Evolutionary conservation across 2,113 vertebrate species (phyloP), one percentile per base, ranked within the genome.

Genomic region (Myrmecophaga tridactyla): DNA sequence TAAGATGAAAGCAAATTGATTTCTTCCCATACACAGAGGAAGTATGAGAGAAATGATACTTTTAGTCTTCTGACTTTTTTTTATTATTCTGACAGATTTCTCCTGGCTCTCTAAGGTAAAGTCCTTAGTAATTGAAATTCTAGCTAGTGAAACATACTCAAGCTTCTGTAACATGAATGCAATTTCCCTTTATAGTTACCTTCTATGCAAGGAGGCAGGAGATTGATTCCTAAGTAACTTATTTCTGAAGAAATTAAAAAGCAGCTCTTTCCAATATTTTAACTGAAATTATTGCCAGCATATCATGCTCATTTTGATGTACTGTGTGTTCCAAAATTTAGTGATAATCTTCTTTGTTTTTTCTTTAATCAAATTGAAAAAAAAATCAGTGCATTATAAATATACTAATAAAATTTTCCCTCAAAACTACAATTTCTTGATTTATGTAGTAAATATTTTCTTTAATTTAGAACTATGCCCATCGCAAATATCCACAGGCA

Each of bases 1-100:
- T 97, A 98, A 89, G 95, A 97, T 97, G 85, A 96, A 97, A 86
- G 89, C 58, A 98, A 98, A 98, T 96, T 98, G 96, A 98, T 94
- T 94, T 93, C 73, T 91, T 96, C 96, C 95, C 89, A 93, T 97
- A 93, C 70, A 94, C 20, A 46, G 62, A 97, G 51, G 62, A 39
- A 92, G 39, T 60, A 23, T 1, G 78, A 95, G 34, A 76, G 46
- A 98, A 86, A 48, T 97, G 78, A 92, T 36, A 93, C 90, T 72
- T 95, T 88, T 31, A 70, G 25, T 88, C 31, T 62, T 78, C 39
- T 92, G 41, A 46, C 27, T 76, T 73, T 46, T n/a, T 36, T 31
- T 46, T 75, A 72, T 60, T 82, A 69, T 94, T 92, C 67, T 96
- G 88, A 95, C 93, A 94, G 70, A 78, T 95, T 96, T 94, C 88